Percentiles rank a stretch among this genome's conserved stretches.
Conservation (phyloP, 2,797 vertebrate genomes). For the Dendrocincla fuliginosa region DNA sequence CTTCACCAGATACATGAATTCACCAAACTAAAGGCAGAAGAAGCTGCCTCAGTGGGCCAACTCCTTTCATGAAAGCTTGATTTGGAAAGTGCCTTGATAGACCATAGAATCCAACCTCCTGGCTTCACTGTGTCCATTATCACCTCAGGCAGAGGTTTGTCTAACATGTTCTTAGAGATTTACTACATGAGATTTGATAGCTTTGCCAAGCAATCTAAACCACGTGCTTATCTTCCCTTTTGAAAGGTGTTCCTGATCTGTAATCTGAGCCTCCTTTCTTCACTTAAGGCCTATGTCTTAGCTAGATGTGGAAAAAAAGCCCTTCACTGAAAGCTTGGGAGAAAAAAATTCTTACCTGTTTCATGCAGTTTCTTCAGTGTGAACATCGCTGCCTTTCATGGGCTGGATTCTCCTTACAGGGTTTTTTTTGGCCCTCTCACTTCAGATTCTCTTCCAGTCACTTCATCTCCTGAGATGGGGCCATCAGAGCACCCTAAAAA, state of each 20-base stretch:
- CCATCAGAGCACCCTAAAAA: not conserved
- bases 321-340: not conserved
- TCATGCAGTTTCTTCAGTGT: not conserved
- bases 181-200: not conserved
- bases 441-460: not conserved
- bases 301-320: not conserved
- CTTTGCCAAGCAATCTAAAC: not conserved
- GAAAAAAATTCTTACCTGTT: not conserved
- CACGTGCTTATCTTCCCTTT: not conserved
- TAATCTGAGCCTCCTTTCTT: not conserved
- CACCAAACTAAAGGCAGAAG: not conserved
- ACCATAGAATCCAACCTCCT: not conserved
- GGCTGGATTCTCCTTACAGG: not conserved
- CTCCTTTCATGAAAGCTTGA: not conserved
- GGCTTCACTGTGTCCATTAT: not conserved
- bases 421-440: not conserved
- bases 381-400: not conserved
- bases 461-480: not conserved
- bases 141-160: not conserved
- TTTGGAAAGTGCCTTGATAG: not conserved
- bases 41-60: not conserved
- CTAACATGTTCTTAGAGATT: not conserved
- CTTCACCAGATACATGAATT: not conserved
- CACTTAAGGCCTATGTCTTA: not conserved
- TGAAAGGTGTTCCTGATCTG: not conserved